Conservation (phyloP, 2,797 vertebrate species). For the Neostethus bicornis region DNA sequence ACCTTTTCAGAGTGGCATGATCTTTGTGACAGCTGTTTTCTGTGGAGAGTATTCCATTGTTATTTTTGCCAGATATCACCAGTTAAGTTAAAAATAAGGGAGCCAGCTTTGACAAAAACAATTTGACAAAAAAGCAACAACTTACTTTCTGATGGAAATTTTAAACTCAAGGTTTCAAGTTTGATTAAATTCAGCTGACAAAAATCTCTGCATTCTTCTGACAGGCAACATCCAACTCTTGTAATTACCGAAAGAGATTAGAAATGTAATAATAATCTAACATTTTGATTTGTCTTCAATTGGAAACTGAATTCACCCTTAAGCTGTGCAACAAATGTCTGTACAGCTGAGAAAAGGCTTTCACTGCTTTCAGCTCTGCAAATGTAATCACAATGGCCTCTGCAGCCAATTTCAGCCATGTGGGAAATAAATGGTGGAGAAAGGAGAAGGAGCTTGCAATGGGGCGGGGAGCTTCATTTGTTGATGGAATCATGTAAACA, state of each 20-base stretch:
- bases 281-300: not conserved
- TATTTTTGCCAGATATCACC: not conserved
- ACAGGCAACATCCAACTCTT: not conserved
- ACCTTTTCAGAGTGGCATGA: conserved; percentile 32
- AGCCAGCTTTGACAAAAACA: too few species aligned
- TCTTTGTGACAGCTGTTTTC: not conserved
- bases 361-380: not conserved
- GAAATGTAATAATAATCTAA: not conserved
- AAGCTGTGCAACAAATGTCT: not conserved
- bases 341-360: not conserved
- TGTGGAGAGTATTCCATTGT: conserved; percentile 33
- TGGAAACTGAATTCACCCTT: not conserved
- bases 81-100: not conserved
- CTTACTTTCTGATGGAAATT: not conserved
- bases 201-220: not conserved
- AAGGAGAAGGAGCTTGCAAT: not conserved
- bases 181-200: not conserved
- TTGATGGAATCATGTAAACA: not conserved
- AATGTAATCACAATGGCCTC: not conserved
- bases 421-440: not conserved
- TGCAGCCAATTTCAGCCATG: not conserved
- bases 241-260: not conserved
- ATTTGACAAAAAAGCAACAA: not conserved
- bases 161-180: too few species aligned
- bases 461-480: too few species aligned